Base-by-base conservation (phyloP, 2,888 invertebrate genomes). In the Epirrita christyi region DNA sequence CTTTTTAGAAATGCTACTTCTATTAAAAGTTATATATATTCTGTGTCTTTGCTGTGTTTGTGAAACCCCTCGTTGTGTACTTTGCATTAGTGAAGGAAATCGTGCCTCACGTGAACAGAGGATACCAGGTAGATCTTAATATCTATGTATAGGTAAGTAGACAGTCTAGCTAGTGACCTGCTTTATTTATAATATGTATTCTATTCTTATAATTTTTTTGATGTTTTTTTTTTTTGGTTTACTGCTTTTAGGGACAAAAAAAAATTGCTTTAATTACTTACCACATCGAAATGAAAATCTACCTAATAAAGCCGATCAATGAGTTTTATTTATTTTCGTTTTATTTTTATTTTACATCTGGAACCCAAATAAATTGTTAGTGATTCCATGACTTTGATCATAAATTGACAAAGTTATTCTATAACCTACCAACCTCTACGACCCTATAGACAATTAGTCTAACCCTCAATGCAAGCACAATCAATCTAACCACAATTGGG, bases 71-170 rank as follows among this genome's bases (percentile, higher is more conserved):
- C 46, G 36, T 29, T 66, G 60, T 66, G 46, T 66, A 56, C 52
- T 62, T 66, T 64, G 55, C 58, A 64, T 66, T 64, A 62, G 59
- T 49, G 54, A 43, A 52, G 68, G 66, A 65, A 64, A 68, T 67
- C 64, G 64, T 67, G 63, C 59, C 67, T 61, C 67, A 66, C 61
- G 60, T 61, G 43, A 43, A 36, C 44, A 40, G 49, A 58, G 29
- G 34, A 38, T n/a, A 38, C 54, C 52, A 53, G 64, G 61, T 61
- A 48, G 28, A 49, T 37, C 43, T 54, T 47, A 29, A 49, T 21
- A 45, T 34, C 40, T 54, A 38, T 27, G 28, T 36, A 6, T 32
- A 32, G 32, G 8, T 9, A 32, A 32, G 32, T 9, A 32, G 32
- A 32, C 9, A 7, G 8, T 32, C 32, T 32, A 32, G 32, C 6